These are phyloP conservation scores for Psephotus haematonotus DNA, from an alignment of 2,113 vertebrate genomes.

Conservation along the genomic window DNA sequence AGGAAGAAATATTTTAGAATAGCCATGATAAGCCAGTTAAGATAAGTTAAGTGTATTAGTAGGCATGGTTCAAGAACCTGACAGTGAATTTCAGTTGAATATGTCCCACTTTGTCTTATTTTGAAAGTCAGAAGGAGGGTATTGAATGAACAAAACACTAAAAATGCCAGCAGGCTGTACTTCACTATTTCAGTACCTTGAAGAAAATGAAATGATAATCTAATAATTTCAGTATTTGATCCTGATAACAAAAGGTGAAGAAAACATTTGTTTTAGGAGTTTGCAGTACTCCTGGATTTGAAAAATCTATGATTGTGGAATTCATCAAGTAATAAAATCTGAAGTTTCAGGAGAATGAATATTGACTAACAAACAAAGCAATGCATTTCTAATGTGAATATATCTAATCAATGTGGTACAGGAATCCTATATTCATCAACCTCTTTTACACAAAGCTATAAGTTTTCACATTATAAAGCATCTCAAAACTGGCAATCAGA, in stretches of 20 bases:
- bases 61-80: neutral
- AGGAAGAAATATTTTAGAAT: neutral
- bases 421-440: neutral
- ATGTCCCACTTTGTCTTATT: neutral
- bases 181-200: neutral
- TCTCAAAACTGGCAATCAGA: neutral
- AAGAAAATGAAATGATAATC: neutral
- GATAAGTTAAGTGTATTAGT: neutral
- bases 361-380: neutral
- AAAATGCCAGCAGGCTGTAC: neutral
- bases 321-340: slow-evolving; percentile 11
- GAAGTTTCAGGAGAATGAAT: neutral
- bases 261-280: neutral
- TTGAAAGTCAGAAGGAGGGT: neutral
- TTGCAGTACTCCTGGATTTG: neutral
- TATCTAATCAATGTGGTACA: neutral
- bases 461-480: neutral
- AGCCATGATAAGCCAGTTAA: neutral
- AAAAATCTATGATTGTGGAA: neutral
- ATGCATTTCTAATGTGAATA: neutral
- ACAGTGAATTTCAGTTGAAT: neutral
- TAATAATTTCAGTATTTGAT: neutral
- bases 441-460: neutral
- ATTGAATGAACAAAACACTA: neutral
- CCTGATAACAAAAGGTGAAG: neutral